Base-by-base conservation (phyloP, 1,140 invertebrate species). In the Calliopsis andreniformis region DNA sequence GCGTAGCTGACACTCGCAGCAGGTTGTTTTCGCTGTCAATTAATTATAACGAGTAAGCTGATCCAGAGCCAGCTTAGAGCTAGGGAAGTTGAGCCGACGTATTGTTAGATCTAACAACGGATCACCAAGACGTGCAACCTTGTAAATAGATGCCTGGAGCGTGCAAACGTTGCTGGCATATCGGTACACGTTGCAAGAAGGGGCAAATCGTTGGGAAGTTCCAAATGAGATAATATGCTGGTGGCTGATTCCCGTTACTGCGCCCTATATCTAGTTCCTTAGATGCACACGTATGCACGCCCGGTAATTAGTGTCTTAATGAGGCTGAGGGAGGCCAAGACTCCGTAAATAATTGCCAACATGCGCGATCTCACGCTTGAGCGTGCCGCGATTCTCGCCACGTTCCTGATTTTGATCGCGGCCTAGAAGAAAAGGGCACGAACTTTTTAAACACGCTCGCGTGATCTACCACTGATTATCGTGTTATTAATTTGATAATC, bases 141-240 rank as follows among this genome's bases (percentile, higher is more conserved):
- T 89, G 89, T 89, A 90, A 90, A 90, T 86, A 89, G 86, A 89
- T 89, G 87, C 88, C 83, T 87, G 85, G 67, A 70, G 82, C 86
- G 87, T 89, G 87, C 83, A 82, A 80, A 80, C 82, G 84, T 49
- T 69, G 64, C 47, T 12, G 23, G 12, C 45, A 28, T 67, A 58
- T 45, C 61, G 62, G 23, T 79, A 51, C 70, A 79, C 47, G 63
- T 64, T 43, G 53, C 56, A 70, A 75, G 66, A 61, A 81, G 66
- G 61, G 75, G 39, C 73, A 82, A 83, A 80, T 82, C 76, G 86
- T 81, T 68, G 62, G 59, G 78, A 84, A 87, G 71, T 86, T 82
- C 72, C 25, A 45, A 64, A 67, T 25, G 62, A 83, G 76, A 56
- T 82, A 53, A 28, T 73, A 79, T 67, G 80, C 25, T 35, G 47